These are phyloP conservation scores for Scortum barcoo DNA, from an alignment of 2,113 vertebrate genomes.

Conservation along the genomic window DNA sequence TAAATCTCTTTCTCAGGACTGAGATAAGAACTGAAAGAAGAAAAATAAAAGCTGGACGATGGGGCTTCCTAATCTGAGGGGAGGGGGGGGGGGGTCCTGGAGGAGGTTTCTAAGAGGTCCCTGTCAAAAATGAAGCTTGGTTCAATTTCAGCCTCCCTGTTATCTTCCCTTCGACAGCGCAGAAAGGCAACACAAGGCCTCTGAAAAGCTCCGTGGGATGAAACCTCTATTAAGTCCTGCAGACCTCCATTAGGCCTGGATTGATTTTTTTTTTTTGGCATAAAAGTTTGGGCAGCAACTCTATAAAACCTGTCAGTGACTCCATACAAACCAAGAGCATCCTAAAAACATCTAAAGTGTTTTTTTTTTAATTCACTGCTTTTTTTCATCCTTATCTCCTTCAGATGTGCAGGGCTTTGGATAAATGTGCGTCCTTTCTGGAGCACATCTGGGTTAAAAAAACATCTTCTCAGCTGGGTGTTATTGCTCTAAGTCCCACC, in stretches of 20 bases:
- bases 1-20: neutral
- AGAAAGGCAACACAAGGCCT: slow-evolving; percentile 30
- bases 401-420: neutral
- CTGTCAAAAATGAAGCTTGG: slow-evolving; percentile 36
- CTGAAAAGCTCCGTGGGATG: slow-evolving; percentile 21
- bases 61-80: neutral
- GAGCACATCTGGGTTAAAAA: neutral
- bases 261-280: slow-evolving; percentile 51
- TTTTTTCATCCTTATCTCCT: slow-evolving; percentile 12
- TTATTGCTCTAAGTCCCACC: neutral
- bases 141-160: slow-evolving; percentile 39
- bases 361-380: slow-evolving; percentile 7
- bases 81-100: neutral
- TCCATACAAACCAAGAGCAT: neutral
- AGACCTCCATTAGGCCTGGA: slow-evolving; percentile 38
- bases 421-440: neutral
- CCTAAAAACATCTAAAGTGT: neutral
- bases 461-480: too few relatives aligned
- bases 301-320: neutral
- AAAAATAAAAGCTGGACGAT: neutral
- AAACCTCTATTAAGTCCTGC: slow-evolving; percentile 43
- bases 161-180: slow-evolving; percentile 13
- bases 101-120: slow-evolving; percentile 19
- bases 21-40: neutral
- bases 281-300: slow-evolving; percentile 40